These are phyloP conservation scores for Harpalus rufipes DNA, from an alignment of 2,888 invertebrate species.

Conservation along the genomic window DNA sequence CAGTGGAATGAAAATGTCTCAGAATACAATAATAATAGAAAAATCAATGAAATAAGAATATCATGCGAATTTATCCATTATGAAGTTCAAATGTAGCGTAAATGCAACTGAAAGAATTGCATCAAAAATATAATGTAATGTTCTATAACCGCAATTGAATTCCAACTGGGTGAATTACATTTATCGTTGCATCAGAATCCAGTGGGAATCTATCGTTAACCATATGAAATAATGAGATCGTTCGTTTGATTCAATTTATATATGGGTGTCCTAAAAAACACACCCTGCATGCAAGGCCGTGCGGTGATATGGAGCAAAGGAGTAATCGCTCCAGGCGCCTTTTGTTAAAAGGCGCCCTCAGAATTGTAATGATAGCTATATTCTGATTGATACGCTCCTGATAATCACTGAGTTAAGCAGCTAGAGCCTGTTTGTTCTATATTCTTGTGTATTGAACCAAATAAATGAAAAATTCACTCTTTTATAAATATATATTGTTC, in stretches of 20 bases:
- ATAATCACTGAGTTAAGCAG: too few relatives aligned
- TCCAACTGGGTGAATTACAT: background rate
- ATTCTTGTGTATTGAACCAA: too few relatives aligned
- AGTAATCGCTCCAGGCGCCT: too few relatives aligned
- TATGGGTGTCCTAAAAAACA: too few relatives aligned
- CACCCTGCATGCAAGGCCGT: too few relatives aligned
- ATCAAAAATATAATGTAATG: conserved; percentile 1
- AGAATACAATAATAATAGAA: background rate
- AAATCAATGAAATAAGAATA: conserved; percentile 16
- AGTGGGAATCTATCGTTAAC: background rate
- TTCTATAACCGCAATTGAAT: conserved; percentile 1
- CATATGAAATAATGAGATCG: background rate
- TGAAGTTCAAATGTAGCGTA: background rate
- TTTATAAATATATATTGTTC: too few relatives aligned
- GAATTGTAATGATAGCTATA: too few relatives aligned
- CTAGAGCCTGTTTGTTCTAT: too few relatives aligned
- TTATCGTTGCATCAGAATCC: background rate
- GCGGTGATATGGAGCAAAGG: too few relatives aligned
- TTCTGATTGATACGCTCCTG: too few relatives aligned
- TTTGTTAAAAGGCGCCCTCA: too few relatives aligned
- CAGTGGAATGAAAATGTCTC: background rate
- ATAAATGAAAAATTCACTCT: too few relatives aligned
- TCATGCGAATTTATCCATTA: conserved; percentile 11
- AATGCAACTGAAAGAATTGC: conserved; percentile 43
- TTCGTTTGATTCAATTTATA: background rate